Evolutionary conservation across 2,888 invertebrate genomes (phyloP).

Genomic region (Eristalis pertinax): DNA sequence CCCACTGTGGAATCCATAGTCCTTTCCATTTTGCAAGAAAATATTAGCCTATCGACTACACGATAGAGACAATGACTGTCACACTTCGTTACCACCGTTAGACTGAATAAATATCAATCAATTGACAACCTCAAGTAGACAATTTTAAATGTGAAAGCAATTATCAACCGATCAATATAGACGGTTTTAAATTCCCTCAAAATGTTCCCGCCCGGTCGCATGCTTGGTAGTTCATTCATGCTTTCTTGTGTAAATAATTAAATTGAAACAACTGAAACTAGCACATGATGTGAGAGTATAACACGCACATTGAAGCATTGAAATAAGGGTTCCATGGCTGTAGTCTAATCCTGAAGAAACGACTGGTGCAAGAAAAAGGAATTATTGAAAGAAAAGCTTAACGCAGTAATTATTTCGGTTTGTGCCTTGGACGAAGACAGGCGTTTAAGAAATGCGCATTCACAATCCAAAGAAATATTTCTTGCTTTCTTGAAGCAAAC

Average conservation of each 20-base stretch:
- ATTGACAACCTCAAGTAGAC: conserved; percentile 25
- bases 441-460: neutral
- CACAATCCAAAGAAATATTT: conserved; percentile 17
- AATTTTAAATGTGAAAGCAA: conserved; percentile 41
- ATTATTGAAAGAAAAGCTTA: neutral
- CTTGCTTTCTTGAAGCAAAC: neutral
- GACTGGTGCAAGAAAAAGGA: neutral
- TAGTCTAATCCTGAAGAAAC: neutral
- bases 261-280: conserved; percentile 12
- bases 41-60: neutral
- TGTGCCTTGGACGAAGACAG: neutral
- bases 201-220: conserved; percentile 27
- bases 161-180: conserved; percentile 61
- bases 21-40: conserved; percentile 43
- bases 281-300: conserved; percentile 12
- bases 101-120: conserved; percentile 53
- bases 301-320: conserved; percentile 34
- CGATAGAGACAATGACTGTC: neutral
- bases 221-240: conserved; percentile 49
- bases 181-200: conserved; percentile 55
- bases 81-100: neutral
- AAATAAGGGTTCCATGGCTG: neutral
- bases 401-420: neutral
- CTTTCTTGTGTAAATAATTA: conserved; percentile 41
- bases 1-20: conserved; percentile 16